Conservation (phyloP, 1,140 invertebrate genomes). For the Drosophila watanabei region DNA sequence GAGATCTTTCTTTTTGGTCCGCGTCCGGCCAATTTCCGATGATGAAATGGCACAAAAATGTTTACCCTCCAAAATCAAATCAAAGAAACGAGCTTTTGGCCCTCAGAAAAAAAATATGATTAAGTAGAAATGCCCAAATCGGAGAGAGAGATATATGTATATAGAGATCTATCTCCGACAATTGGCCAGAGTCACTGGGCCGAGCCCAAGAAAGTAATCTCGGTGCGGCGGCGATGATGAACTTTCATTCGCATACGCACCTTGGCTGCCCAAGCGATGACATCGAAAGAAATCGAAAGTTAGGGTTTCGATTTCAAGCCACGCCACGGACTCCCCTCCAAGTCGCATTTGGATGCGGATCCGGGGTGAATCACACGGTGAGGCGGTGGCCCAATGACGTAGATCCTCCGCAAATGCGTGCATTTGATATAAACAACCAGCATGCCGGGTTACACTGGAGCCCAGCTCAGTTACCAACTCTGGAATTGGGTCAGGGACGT, state of each 20-base stretch:
- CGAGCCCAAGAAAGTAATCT: conserved; percentile 50
- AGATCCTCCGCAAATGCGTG: conserved; percentile 41
- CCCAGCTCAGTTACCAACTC: conserved; percentile 17
- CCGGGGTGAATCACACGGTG: conserved; percentile 69
- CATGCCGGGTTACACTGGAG: conserved; percentile 17
- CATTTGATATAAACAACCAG: conserved; percentile 46
- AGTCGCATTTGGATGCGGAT: conserved; percentile 52
- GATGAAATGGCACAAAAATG: conserved; percentile 76
- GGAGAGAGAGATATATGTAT: conserved; percentile 9
- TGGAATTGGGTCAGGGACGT: conserved; percentile 81
- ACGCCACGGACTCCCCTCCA: conserved; percentile 1
- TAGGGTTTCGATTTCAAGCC: conserved; percentile 73
- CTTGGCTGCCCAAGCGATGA: conserved; percentile 67
- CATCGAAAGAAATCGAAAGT: conserved; percentile 83
- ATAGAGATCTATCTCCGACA: conserved; percentile 39
- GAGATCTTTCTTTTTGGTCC: conserved; percentile 11
- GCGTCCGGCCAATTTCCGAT: conserved; percentile 61
- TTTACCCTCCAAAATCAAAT: conserved; percentile 24
- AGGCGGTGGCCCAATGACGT: conserved; percentile 30
- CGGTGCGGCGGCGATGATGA: conserved; percentile 21
- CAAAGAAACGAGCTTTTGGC: conserved; percentile 39
- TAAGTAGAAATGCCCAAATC: conserved; percentile 47
- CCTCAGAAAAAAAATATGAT: conserved; percentile 27
- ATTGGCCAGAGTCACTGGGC: conserved; percentile 40
- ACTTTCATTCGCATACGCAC: conserved; percentile 72